Evolutionary conservation across 2,113 vertebrate species (phyloP).

Genomic region (Nesoenas mayeri): DNA sequence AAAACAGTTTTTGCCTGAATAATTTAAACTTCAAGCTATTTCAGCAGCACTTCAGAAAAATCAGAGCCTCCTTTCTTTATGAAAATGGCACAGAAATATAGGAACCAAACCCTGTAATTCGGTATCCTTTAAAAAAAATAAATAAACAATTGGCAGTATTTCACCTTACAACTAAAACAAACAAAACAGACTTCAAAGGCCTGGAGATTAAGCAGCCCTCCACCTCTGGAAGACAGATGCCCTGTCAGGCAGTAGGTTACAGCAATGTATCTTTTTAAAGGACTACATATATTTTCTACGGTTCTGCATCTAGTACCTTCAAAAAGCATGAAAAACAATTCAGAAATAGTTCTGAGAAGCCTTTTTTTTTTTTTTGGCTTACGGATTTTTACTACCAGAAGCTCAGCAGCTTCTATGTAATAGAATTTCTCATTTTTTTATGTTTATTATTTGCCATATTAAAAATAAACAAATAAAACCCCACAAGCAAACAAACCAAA

Average conservation of each 20-base stretch:
- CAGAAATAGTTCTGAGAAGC: not conserved
- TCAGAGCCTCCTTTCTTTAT: not conserved
- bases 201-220: not conserved
- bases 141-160: not conserved
- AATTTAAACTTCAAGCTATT: not conserved
- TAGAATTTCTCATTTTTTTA: not conserved
- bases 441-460: not conserved
- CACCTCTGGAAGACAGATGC: not conserved
- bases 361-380: not conserved
- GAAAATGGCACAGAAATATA: not conserved
- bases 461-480: too few species aligned
- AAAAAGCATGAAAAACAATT: not conserved
- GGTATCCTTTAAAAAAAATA: not conserved
- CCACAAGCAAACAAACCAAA: not conserved
- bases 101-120: not conserved
- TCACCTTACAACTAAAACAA: not conserved
- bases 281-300: not conserved
- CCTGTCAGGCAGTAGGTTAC: not conserved
- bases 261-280: not conserved
- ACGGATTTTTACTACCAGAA: not conserved
- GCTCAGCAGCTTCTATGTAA: not conserved
- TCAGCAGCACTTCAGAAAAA: not conserved
- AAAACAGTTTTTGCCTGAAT: not conserved
- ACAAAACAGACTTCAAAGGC: not conserved
- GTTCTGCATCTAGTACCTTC: not conserved